Evolutionary conservation across 2,888 invertebrate species (phyloP).

Genomic region (Mesorhabditis spiculigera): DNA sequence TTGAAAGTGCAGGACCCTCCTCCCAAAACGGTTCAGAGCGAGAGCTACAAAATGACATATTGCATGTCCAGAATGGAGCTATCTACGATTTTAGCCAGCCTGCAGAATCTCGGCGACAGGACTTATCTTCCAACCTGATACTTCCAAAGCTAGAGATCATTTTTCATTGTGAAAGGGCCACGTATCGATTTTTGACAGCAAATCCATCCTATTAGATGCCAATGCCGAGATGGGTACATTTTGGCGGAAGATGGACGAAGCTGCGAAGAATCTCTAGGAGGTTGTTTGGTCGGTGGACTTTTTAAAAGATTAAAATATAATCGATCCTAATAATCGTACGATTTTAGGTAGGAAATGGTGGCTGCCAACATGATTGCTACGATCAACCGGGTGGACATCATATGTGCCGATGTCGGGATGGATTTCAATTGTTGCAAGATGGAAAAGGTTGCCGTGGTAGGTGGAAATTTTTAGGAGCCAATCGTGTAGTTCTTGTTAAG

Average conservation of each 20-base stretch:
- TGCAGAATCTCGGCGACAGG: too few relatives aligned
- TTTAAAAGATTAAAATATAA: too few relatives aligned
- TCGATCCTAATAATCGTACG: background rate
- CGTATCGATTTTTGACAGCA: background rate
- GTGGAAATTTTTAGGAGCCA: background rate
- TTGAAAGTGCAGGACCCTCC: too few relatives aligned
- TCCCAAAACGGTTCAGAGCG: too few relatives aligned
- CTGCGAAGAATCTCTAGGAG: slow-evolving; percentile 53
- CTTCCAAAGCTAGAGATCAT: background rate
- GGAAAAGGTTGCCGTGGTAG: slow-evolving; percentile 50
- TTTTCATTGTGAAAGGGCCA: background rate
- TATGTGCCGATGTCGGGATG: slow-evolving; percentile 42
- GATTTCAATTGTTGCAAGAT: slow-evolving; percentile 44
- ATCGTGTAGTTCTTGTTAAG: background rate
- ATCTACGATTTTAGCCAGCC: too few relatives aligned
- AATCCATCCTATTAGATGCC: slow-evolving; percentile 19
- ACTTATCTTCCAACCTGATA: too few relatives aligned
- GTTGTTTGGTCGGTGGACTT: slow-evolving; percentile 55
- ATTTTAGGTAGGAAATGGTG: slow-evolving; percentile 61
- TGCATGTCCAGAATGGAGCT: too few relatives aligned
- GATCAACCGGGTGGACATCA: slow-evolving; percentile 56
- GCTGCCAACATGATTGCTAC: slow-evolving; percentile 64
- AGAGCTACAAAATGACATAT: too few relatives aligned
- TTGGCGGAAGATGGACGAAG: slow-evolving; percentile 48
- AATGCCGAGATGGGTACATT: slow-evolving; percentile 34